Base-by-base conservation (phyloP, 2,113 vertebrate genomes). In the Bucco capensis region DNA sequence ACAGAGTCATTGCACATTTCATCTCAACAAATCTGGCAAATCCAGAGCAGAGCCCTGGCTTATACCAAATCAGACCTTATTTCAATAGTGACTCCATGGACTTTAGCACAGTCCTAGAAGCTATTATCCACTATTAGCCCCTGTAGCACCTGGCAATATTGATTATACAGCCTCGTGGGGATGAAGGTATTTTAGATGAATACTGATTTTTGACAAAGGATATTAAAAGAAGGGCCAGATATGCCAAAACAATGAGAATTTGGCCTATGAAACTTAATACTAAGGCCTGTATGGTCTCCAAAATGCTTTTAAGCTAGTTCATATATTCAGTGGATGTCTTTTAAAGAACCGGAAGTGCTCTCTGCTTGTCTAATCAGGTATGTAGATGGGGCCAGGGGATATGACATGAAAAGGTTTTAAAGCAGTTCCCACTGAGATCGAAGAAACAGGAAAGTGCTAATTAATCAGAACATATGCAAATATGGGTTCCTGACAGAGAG, bases 271-370 rank as follows among this genome's bases (percentile, higher is more conserved):
- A 83, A 77, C 31, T 74, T 76, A 74, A 74, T 78, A 86, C 62
- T 83, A 78, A 81, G 35, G 38, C 44, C 38, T 77, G 40, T 66
- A 15, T 1, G 2, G 30, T 51, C 51, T 93, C 73, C 61, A 88
- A 66, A 93, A 89, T 83, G 23, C 50, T 82, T 85, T 89, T 85
- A 79, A 38, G 13, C 10, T 66, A 73, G 61, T 83, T 79, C 58
- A 57, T 79, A 40, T 83, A 77, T 86, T 92, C 56, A 60, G 21
- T 74, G 40, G 8, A 18, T 80, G n/a, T 62, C 79, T 86, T 56
- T 67, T 74, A 86, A n/a, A n/a, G n/a, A n/a, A n/a, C n/a, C n/a
- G n/a, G 35, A 83, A 86, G 42, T 53, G 30, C 58, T 89, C 38
- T 88, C 35, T 88, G n/a, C 44, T 80, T 86, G 31, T 74, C 44